A percentile compares a stretch with the other conserved stretches of the same genome.
Conservation (phyloP, 2,888 invertebrate species). For the Parnassius orleans region DNA sequence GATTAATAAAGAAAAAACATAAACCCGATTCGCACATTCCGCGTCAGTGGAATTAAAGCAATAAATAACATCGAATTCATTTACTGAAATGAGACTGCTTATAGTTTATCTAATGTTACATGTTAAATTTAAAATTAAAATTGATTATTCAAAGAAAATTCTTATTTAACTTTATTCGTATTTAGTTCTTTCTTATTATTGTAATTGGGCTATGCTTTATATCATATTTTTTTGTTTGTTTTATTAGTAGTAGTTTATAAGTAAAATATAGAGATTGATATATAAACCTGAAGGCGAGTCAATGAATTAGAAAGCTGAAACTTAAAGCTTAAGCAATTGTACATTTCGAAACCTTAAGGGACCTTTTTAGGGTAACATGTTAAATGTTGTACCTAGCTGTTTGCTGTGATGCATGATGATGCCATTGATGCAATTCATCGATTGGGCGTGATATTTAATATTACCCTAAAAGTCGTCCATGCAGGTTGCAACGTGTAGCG, state of each 20-base stretch:
- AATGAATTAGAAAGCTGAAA: slow-evolving; percentile 10
- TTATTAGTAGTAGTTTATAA: not conserved
- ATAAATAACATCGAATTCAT: slow-evolving; percentile 24
- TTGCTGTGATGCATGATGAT: no score
- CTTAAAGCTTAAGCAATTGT: slow-evolving; percentile 6
- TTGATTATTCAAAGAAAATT: no score
- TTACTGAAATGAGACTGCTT: slow-evolving; percentile 9
- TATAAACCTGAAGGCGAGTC: slow-evolving; percentile 1
- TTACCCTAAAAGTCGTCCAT: slow-evolving; percentile 23
- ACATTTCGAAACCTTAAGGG: slow-evolving; percentile 14
- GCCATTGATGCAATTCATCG: not conserved
- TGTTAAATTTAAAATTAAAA: slow-evolving; percentile 1
- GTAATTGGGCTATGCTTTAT: no score
- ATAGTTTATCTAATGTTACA: slow-evolving; percentile 1
- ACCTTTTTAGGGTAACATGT: slow-evolving; percentile 17
- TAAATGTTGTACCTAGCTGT: not conserved
- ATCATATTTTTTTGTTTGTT: no score
- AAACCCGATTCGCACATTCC: slow-evolving; percentile 27
- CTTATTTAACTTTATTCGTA: not conserved
- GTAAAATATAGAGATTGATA: not conserved
- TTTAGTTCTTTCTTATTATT: not conserved
- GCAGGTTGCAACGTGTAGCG: slow-evolving; percentile 33
- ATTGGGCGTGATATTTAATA: slow-evolving; percentile 10
- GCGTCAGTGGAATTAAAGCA: slow-evolving; percentile 17
- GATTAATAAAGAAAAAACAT: slow-evolving; percentile 27